Evolutionary conservation across 2,113 vertebrate genomes (phyloP).

Genomic region (Oreochromis aureus): DNA sequence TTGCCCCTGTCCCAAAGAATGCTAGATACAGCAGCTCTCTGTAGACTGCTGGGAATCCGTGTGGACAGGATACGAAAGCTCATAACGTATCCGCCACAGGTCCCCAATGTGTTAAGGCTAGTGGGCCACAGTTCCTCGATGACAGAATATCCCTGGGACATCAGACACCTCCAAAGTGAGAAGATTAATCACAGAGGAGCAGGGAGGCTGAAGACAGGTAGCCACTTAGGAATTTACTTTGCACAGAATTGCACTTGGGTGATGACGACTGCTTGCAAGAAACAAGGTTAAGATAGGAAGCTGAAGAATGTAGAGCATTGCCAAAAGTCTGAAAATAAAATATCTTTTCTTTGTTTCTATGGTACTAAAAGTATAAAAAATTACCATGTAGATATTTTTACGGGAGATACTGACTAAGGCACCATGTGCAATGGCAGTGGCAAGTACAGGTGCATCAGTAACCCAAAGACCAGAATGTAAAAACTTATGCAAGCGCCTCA

Average conservation of each 20-base stretch:
- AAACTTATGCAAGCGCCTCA: neutral
- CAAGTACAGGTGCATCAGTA: neutral
- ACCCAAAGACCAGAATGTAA: neutral
- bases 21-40: slow-evolving; percentile 34
- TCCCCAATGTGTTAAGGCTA: slow-evolving; percentile 42
- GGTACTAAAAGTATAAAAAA: neutral
- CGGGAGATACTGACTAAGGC: neutral
- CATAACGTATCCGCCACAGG: neutral
- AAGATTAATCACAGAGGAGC: slow-evolving; percentile 31
- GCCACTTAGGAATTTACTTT: neutral
- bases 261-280: neutral
- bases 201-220: neutral
- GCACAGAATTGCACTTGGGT: neutral
- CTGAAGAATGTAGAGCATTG: neutral
- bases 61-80: slow-evolving; percentile 35
- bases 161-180: slow-evolving; percentile 11
- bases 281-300: neutral
- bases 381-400: neutral
- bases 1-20: slow-evolving; percentile 16
- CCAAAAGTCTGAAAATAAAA: neutral
- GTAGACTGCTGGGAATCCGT: slow-evolving; percentile 33
- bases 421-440: neutral
- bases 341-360: neutral
- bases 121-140: slow-evolving; percentile 24
- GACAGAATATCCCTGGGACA: slow-evolving; percentile 41